Percentiles rank a stretch among this genome's conserved stretches.
phyloP scores from a whole-genome alignment of 2,888 invertebrate genomes.

The Hypena proboscidalis region DNA sequence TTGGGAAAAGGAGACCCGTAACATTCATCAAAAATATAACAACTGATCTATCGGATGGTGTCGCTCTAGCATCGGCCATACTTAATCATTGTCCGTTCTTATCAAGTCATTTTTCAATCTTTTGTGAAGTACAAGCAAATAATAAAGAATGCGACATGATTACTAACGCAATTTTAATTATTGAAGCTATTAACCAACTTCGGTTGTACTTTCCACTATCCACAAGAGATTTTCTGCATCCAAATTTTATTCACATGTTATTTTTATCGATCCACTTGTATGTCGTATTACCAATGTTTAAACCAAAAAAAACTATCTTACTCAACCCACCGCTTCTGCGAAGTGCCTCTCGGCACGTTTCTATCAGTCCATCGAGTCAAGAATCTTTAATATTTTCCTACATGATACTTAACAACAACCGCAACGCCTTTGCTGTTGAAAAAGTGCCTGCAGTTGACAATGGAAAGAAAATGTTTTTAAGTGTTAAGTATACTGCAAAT shows the following conservation, averaged over 20 bases:
- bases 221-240: conserved; percentile 79
- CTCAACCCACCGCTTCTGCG: conserved; percentile 78
- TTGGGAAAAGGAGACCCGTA: conserved; percentile 47
- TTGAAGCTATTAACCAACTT: conserved; percentile 82
- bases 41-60: conserved; percentile 81
- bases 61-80: conserved; percentile 83
- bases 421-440: conserved; percentile 69
- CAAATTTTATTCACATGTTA: conserved; percentile 85
- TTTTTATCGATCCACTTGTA: conserved; percentile 85
- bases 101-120: conserved; percentile 66
- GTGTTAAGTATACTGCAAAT: conserved; percentile 70
- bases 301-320: conserved; percentile 68
- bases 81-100: conserved; percentile 86
- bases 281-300: conserved; percentile 81
- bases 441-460: conserved; percentile 63
- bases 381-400: conserved; percentile 67
- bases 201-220: conserved; percentile 82
- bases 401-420: conserved; percentile 62
- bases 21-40: conserved; percentile 76
- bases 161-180: conserved; percentile 85
- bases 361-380: conserved; percentile 70
- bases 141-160: conserved; percentile 67
- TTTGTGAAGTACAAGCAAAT: conserved; percentile 71
- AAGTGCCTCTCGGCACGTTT: conserved; percentile 66
- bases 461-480: conserved; percentile 68